Percentiles rank a stretch among this genome's conserved stretches.
phyloP scores from a whole-genome alignment of 2,797 vertebrate species.

The Chaetodon trifasciatus region DNA sequence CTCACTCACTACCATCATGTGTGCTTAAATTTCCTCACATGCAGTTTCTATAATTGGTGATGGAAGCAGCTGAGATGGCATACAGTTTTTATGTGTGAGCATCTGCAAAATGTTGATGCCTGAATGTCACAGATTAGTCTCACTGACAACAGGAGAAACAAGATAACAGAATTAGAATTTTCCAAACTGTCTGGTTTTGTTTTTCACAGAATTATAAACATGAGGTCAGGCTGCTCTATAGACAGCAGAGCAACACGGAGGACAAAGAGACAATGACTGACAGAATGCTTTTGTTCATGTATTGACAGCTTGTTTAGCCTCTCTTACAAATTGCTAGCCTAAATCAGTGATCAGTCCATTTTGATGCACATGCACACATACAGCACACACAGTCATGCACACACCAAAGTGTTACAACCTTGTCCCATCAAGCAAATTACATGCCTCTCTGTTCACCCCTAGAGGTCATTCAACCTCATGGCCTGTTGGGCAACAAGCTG shows the following conservation, averaged over 20 bases:
- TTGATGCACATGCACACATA: conserved; percentile 27
- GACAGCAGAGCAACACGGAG: background rate
- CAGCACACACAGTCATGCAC: conserved; percentile 25
- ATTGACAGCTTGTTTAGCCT: conserved; percentile 37
- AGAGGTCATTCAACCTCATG: conserved; percentile 73
- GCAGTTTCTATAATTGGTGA: conserved; percentile 48
- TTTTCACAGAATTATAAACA: conserved; percentile 31
- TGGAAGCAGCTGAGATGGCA: conserved; percentile 28
- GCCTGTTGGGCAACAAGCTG: conserved; percentile 76
- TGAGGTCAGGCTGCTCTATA: conserved; percentile 10
- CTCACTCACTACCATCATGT: conserved; percentile 3
- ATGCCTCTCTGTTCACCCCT: conserved; percentile 60
- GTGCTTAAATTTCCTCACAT: conserved; percentile 44
- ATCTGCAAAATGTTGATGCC: conserved; percentile 50
- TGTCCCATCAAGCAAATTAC: conserved; percentile 77
- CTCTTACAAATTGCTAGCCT: conserved; percentile 37
- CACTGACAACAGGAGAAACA: conserved; percentile 37
- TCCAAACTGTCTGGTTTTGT: conserved; percentile 28
- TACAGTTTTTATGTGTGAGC: conserved; percentile 24
- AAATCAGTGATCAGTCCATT: conserved; percentile 45
- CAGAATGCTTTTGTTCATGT: conserved; percentile 28
- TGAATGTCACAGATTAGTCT: conserved; percentile 47
- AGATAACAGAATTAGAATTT: conserved; percentile 30
- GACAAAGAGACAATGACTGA: conserved; percentile 1
- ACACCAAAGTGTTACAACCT: conserved; percentile 54